A percentile compares a stretch with the other conserved stretches of the same genome.
Evolutionary conservation across 2,888 invertebrate genomes (phyloP).

Genomic region (Criorhina ranunculi): DNA sequence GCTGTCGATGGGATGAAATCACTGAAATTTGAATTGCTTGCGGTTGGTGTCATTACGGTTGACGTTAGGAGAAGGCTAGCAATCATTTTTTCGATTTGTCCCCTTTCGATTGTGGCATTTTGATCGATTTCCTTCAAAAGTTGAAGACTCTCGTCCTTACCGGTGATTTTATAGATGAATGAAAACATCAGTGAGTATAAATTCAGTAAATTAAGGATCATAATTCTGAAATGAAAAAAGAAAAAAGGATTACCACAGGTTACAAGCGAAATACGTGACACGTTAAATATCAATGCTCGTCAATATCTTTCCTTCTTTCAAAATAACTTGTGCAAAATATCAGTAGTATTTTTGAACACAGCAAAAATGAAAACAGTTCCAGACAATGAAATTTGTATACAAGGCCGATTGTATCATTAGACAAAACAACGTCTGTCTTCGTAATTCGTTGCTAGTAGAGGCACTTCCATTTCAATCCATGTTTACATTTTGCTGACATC

Average conservation of each 20-base stretch:
- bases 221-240: slow-evolving; percentile 89
- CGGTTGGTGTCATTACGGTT: slow-evolving; percentile 72
- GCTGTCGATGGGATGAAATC: slow-evolving; percentile 41
- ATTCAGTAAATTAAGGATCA: slow-evolving; percentile 96
- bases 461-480: not conserved
- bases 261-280: no score
- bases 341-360: no score
- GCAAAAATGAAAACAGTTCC: no score
- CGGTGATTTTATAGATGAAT: slow-evolving; percentile 93
- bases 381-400: not conserved
- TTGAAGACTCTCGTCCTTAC: slow-evolving; percentile 86
- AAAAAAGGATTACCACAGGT: no score
- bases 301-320: no score
- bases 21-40: slow-evolving; percentile 58
- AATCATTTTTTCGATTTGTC: slow-evolving; percentile 79
- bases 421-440: not conserved
- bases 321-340: no score
- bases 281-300: no score
- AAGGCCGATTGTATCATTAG: not conserved
- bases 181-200: slow-evolving; percentile 97
- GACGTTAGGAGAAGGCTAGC: slow-evolving; percentile 78
- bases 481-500: slow-evolving; percentile 33
- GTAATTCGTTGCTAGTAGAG: not conserved
- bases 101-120: slow-evolving; percentile 84
- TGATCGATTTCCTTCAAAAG: slow-evolving; percentile 86